Evolutionary conservation across 2,797 vertebrate genomes (phyloP), one percentile per base, ranked within the genome.

Genomic region (Calcarius lapponicus): DNA sequence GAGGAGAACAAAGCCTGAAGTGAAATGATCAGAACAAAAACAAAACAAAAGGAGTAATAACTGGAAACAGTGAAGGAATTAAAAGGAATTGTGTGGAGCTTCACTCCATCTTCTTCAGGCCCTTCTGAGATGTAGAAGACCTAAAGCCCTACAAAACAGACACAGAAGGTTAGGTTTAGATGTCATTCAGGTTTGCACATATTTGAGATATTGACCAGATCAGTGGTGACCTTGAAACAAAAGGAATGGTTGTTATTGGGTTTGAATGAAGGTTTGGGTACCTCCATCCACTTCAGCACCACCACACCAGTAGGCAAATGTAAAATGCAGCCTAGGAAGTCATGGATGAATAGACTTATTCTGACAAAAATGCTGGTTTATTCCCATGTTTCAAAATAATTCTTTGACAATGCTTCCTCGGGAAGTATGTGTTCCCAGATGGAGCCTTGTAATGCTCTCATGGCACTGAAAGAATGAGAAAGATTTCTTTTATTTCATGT

Each of bases 161-260:
- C 84, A 84, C 29, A 69, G 36, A 58, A 86, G 29, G 45, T 32
- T 34, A 51, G 24, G 47, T 53, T 56, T 40, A 73, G 64, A 26
- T 26, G 6, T 45, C 25, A 15, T 71, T 88, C 16, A 43, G 26
- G 13, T 88, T 78, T 86, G 8, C n/a, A 64, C 6, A 4, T 40
- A 26, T 31, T 65, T 83, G 47, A 80, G 22, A 56, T 64, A 15
- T 9, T 86, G 29, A 21, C 7, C 18, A 60, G 50, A 38, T 28
- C 22, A 61, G 15, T 57, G 18, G 4, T 34, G 74, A 56, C 17
- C 26, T 66, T 58, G 57, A 82, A 88, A 83, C 22, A 53, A 70
- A 62, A 17, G 19, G 4, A 69, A 61, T 1, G 1, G 10, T 32
- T 80, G 53, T 53, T 67, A n/a, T 2, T 20, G 40, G 5, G 1